phyloP scores from a whole-genome alignment of 2,113 vertebrate genomes.

The Colinus virginianus region DNA sequence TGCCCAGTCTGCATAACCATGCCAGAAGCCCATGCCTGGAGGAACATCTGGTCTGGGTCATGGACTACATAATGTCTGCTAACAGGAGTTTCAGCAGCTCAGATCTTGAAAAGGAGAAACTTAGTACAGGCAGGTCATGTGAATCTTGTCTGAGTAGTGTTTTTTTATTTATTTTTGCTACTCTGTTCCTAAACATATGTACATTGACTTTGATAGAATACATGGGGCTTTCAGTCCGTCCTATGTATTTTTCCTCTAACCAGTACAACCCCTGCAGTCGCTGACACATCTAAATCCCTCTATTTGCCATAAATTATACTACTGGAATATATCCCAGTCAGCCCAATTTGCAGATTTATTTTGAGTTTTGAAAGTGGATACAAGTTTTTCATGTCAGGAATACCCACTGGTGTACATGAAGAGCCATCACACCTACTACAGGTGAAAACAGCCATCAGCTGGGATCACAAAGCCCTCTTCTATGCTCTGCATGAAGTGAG shows the following conservation, averaged over 20 bases:
- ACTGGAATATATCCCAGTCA: not conserved
- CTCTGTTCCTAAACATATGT: not conserved
- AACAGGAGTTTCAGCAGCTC: not conserved
- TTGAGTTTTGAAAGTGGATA: not conserved
- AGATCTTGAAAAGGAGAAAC: not conserved
- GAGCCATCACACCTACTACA: accelerated
- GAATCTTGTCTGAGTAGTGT: not conserved
- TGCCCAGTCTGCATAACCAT: not conserved
- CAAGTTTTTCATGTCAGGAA: not conserved
- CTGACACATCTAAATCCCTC: not conserved
- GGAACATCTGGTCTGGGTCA: accelerated
- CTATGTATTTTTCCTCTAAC: not conserved
- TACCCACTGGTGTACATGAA: accelerated
- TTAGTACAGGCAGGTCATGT: not conserved
- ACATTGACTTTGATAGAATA: not conserved
- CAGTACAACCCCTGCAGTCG: not conserved
- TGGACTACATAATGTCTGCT: not conserved
- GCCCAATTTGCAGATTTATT: not conserved
- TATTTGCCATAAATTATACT: not conserved
- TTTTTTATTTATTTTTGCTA: not conserved
- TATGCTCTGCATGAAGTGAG: not conserved
- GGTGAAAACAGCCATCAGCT: accelerated
- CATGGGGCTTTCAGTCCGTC: not conserved
- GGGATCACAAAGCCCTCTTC: not conserved
- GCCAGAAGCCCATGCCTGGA: accelerated